Evolutionary conservation across 2,888 invertebrate species (phyloP).

Genomic region (Blera fallax): DNA sequence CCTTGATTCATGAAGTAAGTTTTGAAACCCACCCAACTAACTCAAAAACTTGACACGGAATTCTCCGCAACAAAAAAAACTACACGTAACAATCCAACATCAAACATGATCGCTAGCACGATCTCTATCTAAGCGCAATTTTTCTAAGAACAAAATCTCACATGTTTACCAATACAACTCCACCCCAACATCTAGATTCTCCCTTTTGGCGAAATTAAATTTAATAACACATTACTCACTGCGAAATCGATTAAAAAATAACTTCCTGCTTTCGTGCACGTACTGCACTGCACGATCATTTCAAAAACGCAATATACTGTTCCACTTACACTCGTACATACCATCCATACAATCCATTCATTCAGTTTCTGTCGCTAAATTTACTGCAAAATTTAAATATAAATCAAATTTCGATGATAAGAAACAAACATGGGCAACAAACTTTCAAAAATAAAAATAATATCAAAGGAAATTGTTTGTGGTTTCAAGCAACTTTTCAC

Average conservation of each 20-base stretch:
- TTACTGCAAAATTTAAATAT: constrained; percentile 23
- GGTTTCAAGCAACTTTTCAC: neutral
- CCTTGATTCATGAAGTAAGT: too few species aligned
- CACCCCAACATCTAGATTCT: neutral
- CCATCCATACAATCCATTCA: neutral
- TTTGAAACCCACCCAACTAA: too few species aligned
- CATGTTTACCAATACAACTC: neutral
- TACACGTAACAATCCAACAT: neutral
- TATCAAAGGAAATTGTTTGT: neutral
- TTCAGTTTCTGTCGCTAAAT: neutral
- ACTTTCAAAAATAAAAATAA: neutral
- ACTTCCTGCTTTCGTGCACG: constrained; percentile 57
- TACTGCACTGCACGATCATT: constrained; percentile 18
- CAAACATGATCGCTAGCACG: neutral
- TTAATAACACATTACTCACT: neutral
- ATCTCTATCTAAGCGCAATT: neutral
- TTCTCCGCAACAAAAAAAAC: neutral
- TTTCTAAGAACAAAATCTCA: neutral
- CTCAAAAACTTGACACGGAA: neutral
- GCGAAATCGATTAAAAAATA: neutral
- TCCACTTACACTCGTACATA: too few species aligned
- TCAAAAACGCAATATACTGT: neutral
- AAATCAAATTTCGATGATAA: constrained; percentile 5
- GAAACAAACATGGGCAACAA: neutral
- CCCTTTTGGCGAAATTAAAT: neutral